Evolutionary conservation across 2,888 invertebrate genomes (phyloP).

Genomic region (Saturnia japonica): DNA sequence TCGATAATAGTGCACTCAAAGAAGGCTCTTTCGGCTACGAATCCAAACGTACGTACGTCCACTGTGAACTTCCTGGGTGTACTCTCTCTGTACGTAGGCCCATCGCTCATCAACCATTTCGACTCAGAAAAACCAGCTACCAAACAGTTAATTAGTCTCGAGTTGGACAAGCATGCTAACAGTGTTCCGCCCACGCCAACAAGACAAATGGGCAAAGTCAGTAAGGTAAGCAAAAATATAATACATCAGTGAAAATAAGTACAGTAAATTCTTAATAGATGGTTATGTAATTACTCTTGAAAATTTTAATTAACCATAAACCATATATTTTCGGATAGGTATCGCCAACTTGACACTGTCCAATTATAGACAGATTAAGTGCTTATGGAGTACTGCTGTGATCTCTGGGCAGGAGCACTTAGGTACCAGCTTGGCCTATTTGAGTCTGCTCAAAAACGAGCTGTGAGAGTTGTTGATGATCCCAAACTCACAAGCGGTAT

Average conservation of each 20-base stretch:
- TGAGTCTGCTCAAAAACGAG: too few species aligned
- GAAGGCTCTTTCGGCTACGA: constrained; percentile 92
- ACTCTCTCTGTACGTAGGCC: constrained; percentile 91
- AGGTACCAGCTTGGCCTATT: too few species aligned
- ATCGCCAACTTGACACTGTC: too few species aligned
- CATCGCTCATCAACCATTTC: constrained; percentile 88
- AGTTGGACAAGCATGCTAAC: constrained; percentile 91
- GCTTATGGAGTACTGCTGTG: too few species aligned
- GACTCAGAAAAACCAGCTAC: constrained; percentile 93
- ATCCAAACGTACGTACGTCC: constrained; percentile 91
- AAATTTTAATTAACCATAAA: too few species aligned
- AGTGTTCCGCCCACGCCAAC: constrained; percentile 89
- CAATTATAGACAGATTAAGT: too few species aligned
- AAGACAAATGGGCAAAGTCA: constrained; percentile 80
- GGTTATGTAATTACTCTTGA: too few species aligned
- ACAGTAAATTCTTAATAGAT: not conserved
- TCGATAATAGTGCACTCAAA: constrained; percentile 88
- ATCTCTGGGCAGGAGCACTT: too few species aligned
- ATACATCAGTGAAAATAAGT: not conserved
- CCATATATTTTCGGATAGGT: too few species aligned
- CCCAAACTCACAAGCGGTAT: too few species aligned
- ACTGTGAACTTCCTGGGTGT: constrained; percentile 88
- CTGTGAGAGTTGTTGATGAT: too few species aligned
- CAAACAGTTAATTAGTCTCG: constrained; percentile 91
- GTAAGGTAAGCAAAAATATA: constrained; percentile 53